These are phyloP conservation scores for Chiroxiphia lanceolata DNA, from an alignment of 2,797 vertebrate genomes.

Conservation along the genomic window DNA sequence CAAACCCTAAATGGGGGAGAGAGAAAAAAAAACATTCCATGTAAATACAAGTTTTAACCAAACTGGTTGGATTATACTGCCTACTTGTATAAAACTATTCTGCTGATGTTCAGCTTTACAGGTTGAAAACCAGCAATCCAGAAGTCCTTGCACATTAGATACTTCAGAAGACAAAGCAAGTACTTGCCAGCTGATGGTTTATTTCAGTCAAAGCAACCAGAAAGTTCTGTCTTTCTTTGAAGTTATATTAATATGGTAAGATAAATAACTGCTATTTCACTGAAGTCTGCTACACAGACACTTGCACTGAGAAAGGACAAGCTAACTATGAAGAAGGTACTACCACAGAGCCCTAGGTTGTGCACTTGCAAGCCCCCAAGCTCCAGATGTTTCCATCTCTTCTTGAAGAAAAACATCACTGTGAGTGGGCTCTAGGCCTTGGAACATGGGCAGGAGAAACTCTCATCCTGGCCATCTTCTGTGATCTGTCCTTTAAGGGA, in stretches of 20 bases:
- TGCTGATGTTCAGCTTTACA: not conserved
- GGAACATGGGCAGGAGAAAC: not conserved
- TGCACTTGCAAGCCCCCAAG: not conserved
- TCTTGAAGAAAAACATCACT: not conserved
- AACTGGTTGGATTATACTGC: not conserved
- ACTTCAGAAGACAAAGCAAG: not conserved
- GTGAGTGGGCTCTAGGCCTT: not conserved
- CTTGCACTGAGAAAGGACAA: not conserved
- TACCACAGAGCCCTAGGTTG: not conserved
- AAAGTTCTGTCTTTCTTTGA: not conserved
- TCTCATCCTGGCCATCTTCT: not conserved
- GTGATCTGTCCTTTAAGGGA: not conserved
- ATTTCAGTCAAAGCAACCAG: not conserved
- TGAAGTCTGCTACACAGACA: not conserved
- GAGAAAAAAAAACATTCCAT: not conserved
- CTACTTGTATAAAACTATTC: not conserved
- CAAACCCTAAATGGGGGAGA: slow-evolving; percentile 50
- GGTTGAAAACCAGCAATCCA: not conserved
- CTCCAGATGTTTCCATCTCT: not conserved
- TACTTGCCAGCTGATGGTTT: not conserved
- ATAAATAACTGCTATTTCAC: not conserved
- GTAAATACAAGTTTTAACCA: not conserved
- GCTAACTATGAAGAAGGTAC: not conserved
- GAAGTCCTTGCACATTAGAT: not conserved
- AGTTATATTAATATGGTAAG: not conserved